Evolutionary conservation across 2,113 vertebrate genomes (phyloP), one percentile per base, ranked within the genome.

Genomic region (Blennius ocellaris): DNA sequence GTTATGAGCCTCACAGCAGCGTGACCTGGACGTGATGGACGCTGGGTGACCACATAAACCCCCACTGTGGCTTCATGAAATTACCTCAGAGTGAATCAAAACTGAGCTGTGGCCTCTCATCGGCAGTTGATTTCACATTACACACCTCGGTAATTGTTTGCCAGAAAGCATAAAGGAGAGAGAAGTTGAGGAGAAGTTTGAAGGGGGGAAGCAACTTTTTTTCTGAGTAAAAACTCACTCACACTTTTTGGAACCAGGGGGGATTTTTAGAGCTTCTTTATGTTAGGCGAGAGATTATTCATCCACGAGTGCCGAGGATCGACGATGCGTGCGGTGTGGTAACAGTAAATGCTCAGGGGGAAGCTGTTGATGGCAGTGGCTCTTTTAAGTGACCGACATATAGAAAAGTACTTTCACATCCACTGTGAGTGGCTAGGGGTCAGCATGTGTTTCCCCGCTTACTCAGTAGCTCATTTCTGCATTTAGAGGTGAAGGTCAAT

Each of bases 341-440:
- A 41, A 87, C 77, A 72, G 86, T 84, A 87, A 89, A 76, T 30
- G 30, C 21, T 80, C 1, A 40, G 64, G 82, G 80, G 21, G 21
- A 4, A 82, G 41, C 62, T 65, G 60, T 47, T 44, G 14, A 74
- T 61, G 79, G 61, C 51, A 56, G 63, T 44, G 63, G 17, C 57
- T 82, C 73, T 76, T 36, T 82, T 62, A 86, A 84, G 30, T 84
- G 78, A 80, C 80, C 75, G 67, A 82, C 63, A 70, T 66, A 73
- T 52, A 64, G 56, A 75, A 49, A 83, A 73, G 62, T 70, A 87
- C 79, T 81, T 84, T 89, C 85, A 86, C 76, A 84, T 86, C 66
- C 70, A 80, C 79, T 55, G 6, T 15, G 21, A 57, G 73, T 4
- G 53, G 15, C 17, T 66, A 68, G 17, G 54, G 83, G 74, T 87